phyloP scores from a whole-genome alignment of 2,797 vertebrate genomes.

The Chelmon rostratus region DNA sequence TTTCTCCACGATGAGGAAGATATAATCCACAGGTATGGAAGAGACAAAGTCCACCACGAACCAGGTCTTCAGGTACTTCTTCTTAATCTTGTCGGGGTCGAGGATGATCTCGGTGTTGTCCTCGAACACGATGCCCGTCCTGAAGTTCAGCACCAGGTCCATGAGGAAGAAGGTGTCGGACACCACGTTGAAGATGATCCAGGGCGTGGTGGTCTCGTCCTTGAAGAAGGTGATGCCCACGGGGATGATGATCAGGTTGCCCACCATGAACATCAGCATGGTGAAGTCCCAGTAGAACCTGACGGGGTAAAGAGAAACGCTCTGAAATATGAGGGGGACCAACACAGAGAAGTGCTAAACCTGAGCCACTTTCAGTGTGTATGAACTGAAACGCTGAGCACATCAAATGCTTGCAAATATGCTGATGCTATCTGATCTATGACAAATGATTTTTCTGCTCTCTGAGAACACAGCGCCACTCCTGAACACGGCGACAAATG shows the following conservation, averaged over 20 bases:
- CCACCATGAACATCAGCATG: constrained; percentile 99
- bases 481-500: constrained; percentile 9
- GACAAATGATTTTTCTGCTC: constrained; percentile 9
- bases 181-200: constrained; percentile 99
- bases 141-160: constrained; percentile 98
- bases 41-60: constrained; percentile 98
- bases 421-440: constrained; percentile 36
- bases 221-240: constrained; percentile 99
- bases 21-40: constrained; percentile 99
- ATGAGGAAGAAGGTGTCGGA: constrained; percentile 99
- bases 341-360: not conserved
- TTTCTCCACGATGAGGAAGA: constrained; percentile 98
- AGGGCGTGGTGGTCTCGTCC: constrained; percentile 96
- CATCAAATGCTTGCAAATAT: constrained; percentile 36
- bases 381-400: constrained; percentile 21
- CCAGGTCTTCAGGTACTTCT: constrained; percentile 97
- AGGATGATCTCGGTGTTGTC: constrained; percentile 99
- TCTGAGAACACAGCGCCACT: not conserved
- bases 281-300: constrained; percentile 99
- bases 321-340: not conserved
- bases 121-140: constrained; percentile 97
- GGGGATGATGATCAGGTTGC: constrained; percentile 98
- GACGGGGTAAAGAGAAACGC: not conserved
- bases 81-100: constrained; percentile 96
- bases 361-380: not conserved